A percentile compares a stretch with the other conserved stretches of the same genome.
phyloP scores from a whole-genome alignment of 2,888 invertebrate species.

The Agriotes lineatus region DNA sequence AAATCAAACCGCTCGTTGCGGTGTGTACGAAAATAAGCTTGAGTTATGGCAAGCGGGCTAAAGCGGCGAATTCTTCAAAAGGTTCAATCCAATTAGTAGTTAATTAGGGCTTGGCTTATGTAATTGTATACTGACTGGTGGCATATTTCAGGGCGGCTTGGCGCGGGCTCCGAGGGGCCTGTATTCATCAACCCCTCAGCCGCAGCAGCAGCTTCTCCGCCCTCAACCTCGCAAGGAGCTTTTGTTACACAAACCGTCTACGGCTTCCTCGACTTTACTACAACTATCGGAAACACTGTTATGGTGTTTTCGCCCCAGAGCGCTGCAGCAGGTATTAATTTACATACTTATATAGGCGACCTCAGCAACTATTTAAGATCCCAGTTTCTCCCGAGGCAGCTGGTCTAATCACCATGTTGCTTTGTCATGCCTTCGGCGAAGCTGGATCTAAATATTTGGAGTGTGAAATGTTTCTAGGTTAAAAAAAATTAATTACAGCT shows the following conservation, averaged over 20 bases:
- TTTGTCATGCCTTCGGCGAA: no score
- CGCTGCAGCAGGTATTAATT: conserved; percentile 71
- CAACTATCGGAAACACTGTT: conserved; percentile 93
- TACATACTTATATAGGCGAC: conserved; percentile 20
- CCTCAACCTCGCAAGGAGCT: conserved; percentile 29
- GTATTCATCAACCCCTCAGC: conserved; percentile 60
- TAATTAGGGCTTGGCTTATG: conserved; percentile 38
- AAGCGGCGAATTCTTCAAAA: conserved; percentile 27
- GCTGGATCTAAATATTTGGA: no score
- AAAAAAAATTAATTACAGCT: no score
- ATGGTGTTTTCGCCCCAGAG: conserved; percentile 95
- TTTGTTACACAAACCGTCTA: conserved; percentile 91
- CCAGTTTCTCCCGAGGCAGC: background rate
- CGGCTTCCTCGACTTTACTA: conserved; percentile 93
- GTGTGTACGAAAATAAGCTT: conserved; percentile 2
- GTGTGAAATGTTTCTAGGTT: no score
- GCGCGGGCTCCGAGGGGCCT: conserved; percentile 56
- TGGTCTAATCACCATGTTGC: conserved; percentile 5
- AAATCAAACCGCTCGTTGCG: background rate
- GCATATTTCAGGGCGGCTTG: conserved; percentile 53
- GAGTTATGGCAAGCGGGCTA: conserved; percentile 18
- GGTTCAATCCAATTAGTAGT: conserved; percentile 35
- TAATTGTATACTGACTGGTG: conserved; percentile 38
- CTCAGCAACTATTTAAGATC: conserved; percentile 28
- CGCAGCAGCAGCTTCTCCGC: conserved; percentile 44